Base-by-base conservation (phyloP, 2,797 vertebrate species). In the Potorous gilbertii region DNA sequence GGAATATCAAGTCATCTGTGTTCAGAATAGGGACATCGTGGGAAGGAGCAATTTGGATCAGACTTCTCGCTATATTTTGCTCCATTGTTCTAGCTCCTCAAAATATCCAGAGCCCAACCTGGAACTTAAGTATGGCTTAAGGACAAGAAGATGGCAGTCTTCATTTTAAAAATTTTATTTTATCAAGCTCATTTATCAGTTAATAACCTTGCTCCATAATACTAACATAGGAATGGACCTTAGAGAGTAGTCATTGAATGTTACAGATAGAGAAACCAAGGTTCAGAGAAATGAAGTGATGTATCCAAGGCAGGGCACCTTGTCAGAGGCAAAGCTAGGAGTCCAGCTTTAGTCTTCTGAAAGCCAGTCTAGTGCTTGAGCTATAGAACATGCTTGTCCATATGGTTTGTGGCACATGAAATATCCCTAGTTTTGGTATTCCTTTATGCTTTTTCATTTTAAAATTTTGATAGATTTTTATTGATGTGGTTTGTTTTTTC, bases 1-100 rank as follows among this genome's bases (percentile, higher is more conserved):
- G 91, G 74, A 93, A 92, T 56, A n/a, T n/a, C 92, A 24, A 55
- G 31, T 90, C 50, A 90, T 90, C 90, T 90, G 90, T 90, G 90
- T 55, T 90, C 54, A 90, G 90, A 90, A 90, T 90, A 55, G 90
- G 90, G 50, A 55, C 34, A 56, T 18, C 50, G 0, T 4, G n/a
- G 90, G 5, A 57, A 52, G 90, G 56, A 87, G 52, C 8, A 46
- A 87, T 95, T 94, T n/a, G 16, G 54, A 91, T 54, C 0, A 9
- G 54, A 29, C 14, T 89, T 66, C 81, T 92, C 9, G 24, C 62
- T 94, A 90, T 57, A 13, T 93, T 95, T 90, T 55, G 56, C 91
- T 56, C n/a, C 12, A 8, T 66, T 93, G 55, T 90, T 29, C 90
- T 55, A n/a, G 0, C 18, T 28, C 27, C 11, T 54, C 10, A n/a